These are phyloP conservation scores for Sphaerodactylus townsendi DNA, from an alignment of 2,113 vertebrate genomes.

Conservation along the genomic window DNA sequence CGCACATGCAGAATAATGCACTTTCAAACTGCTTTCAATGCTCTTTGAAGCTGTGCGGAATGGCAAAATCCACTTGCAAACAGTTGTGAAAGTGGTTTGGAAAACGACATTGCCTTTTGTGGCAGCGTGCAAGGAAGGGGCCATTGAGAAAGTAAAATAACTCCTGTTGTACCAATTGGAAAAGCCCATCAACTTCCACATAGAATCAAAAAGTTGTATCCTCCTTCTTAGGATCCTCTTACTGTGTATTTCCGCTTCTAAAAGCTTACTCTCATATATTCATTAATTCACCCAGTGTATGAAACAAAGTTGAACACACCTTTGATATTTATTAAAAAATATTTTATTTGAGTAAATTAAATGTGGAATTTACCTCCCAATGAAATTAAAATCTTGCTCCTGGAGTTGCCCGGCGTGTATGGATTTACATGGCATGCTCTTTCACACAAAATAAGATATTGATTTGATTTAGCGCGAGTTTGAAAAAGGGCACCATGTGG, in stretches of 20 bases:
- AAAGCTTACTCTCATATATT: background rate
- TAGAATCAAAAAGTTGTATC: too few relatives aligned
- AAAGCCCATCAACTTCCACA: too few relatives aligned
- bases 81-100: too few relatives aligned
- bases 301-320: background rate
- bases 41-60: too few relatives aligned
- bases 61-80: too few relatives aligned
- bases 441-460: conserved; percentile 23
- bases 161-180: too few relatives aligned
- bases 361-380: conserved; percentile 21
- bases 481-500: conserved; percentile 3
- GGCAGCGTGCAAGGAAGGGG: too few relatives aligned
- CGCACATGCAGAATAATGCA: too few relatives aligned
- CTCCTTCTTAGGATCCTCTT: background rate
- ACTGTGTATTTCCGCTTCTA: background rate
- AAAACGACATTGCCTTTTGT: too few relatives aligned
- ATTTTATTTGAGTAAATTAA: conserved; percentile 21
- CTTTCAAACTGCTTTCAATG: too few relatives aligned
- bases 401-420: background rate
- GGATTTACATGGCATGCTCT: conserved; percentile 49
- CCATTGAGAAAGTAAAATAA: too few relatives aligned
- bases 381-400: conserved; percentile 37
- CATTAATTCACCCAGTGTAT: background rate
- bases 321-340: background rate
- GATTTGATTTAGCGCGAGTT: conserved; percentile 29